Conservation (phyloP, 1,140 invertebrate species). For the Zaprionus capensis region DNA sequence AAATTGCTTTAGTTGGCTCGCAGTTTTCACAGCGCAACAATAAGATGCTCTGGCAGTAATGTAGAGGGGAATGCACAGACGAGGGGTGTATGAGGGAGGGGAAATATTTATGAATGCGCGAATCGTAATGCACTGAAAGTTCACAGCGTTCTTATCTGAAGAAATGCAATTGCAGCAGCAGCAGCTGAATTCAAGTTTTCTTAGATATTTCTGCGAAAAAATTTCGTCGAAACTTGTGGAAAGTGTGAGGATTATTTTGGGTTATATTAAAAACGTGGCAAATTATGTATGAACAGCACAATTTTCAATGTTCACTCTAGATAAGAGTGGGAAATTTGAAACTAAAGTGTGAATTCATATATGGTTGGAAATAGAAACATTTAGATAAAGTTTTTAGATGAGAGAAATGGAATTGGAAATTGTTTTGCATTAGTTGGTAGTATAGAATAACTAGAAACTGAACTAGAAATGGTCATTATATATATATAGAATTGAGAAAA, state of each 20-base stretch:
- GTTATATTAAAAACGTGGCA: not conserved
- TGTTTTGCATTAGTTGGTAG: no score
- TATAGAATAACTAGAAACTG: no score
- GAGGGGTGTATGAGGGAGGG: not conserved
- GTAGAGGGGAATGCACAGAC: not conserved
- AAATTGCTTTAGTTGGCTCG: slow-evolving; percentile 79
- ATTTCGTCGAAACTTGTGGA: not conserved
- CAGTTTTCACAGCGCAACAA: slow-evolving; percentile 52
- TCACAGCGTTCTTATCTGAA: slow-evolving; percentile 42
- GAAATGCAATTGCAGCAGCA: slow-evolving; percentile 33
- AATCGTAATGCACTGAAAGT: slow-evolving; percentile 58
- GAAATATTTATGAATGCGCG: slow-evolving; percentile 69
- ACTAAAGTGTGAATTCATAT: no score
- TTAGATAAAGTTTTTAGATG: no score
- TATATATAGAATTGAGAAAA: no score
- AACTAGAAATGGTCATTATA: no score
- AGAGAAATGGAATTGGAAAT: no score
- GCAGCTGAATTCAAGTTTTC: slow-evolving; percentile 36
- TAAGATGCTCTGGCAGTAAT: slow-evolving; percentile 7
- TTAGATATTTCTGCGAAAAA: slow-evolving; percentile 17
- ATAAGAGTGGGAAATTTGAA: not conserved
- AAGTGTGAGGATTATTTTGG: not conserved
- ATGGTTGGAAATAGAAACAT: no score
- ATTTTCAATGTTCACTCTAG: not conserved
- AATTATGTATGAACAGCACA: not conserved